phyloP scores from a whole-genome alignment of 2,797 vertebrate genomes.

The Peromyscus attwateri region DNA sequence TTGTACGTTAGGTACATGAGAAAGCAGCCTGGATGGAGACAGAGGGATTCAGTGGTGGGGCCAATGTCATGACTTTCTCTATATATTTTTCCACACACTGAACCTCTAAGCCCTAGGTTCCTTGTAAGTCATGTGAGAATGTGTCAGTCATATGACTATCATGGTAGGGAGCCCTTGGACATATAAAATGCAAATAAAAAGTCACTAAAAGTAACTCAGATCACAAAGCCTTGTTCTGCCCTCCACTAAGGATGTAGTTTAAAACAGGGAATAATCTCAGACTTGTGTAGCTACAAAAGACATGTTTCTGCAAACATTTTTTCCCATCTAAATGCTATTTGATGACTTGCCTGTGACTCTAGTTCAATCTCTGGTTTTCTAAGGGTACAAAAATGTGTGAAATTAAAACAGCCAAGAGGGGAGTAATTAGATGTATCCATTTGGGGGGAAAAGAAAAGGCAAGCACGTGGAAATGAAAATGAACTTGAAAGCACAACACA shows the following conservation, averaged over 20 bases:
- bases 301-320: conserved; percentile 65
- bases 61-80: background rate
- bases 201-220: conserved; percentile 40
- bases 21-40: background rate
- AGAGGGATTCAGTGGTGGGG: background rate
- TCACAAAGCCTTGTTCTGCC: background rate
- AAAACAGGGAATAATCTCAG: conserved; percentile 63
- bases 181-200: conserved; percentile 55
- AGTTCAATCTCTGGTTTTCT: conserved; percentile 66
- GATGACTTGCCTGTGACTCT: conserved; percentile 70
- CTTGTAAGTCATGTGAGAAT: conserved; percentile 13
- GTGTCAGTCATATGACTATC: background rate
- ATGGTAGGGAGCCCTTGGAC: background rate
- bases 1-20: background rate
- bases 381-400: conserved; percentile 75
- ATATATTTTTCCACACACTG: conserved; percentile 22
- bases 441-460: conserved; percentile 17
- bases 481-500: conserved; percentile 74
- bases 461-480: conserved; percentile 70
- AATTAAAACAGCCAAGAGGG: conserved; percentile 74
- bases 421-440: conserved; percentile 73
- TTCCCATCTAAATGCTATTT: conserved; percentile 73
- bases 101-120: background rate
- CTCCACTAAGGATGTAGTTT: conserved; percentile 33
- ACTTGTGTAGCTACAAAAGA: conserved; percentile 59